Evolutionary conservation across 2,888 invertebrate species (phyloP), one percentile per base, ranked within the genome.

Genomic region (Xylocampa areola): DNA sequence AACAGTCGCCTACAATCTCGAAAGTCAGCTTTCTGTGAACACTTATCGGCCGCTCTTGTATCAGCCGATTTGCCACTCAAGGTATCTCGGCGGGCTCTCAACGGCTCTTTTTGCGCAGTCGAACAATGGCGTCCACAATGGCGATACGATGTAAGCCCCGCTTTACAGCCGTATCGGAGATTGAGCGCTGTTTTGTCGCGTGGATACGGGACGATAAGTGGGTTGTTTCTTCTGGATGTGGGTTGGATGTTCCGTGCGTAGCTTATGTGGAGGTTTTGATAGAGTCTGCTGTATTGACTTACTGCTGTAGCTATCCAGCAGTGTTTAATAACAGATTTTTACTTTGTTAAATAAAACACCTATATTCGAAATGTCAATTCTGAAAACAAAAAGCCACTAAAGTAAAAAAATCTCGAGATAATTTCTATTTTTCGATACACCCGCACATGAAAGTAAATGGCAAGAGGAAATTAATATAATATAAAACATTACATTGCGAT

Each of bases 11-110:
- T 29, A 66, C 55, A 66, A 61, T 66, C 65, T 48, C 27, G 50
- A 10, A 23, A 57, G 69, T 69, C 62, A 69, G 69, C 69, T 50
- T 53, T 68, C 61, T 52, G 19, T 49, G 49, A 32, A 55, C 61
- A 72, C 76, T 76, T 68, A 70, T 73, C 59, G 54, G 44, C 61
- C 47, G 51, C 63, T 62, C 72, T 67, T 59, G 73, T 77, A 77
- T 80, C 80, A 75, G 76, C 58, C 76, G 77, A 79, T 79, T 80
- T 78, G 70, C 77, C 70, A 69, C 76, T 76, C 67, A 60, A 66
- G 50, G 64, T 76, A 76, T 76, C 76, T 76, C 57, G 69, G 77
- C 67, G 48, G 52, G 60, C 68, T 68, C 77, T 74, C 50, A 63
- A 59, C 59, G 53, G 68, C 51, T 72, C 75, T 80, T 75, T 79